These are phyloP conservation scores for Gavialis gangeticus DNA, from an alignment of 2,113 vertebrate genomes.

Conservation along the genomic window DNA sequence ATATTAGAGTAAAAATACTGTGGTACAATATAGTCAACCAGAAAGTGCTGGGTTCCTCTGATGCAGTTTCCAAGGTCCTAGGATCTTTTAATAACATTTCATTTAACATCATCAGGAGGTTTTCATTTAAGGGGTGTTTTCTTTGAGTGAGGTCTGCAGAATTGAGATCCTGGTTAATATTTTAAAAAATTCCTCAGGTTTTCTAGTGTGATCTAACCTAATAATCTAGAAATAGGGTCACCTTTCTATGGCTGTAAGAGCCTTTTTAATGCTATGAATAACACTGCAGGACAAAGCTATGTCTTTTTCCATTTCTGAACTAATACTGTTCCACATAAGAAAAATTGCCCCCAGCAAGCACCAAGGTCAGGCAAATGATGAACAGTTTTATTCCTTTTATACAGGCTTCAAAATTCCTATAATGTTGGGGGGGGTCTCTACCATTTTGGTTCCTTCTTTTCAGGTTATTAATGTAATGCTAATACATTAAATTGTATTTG, in stretches of 20 bases:
- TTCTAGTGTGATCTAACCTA: constrained; percentile 16
- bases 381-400: constrained; percentile 8
- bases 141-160: background rate
- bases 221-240: constrained; percentile 27
- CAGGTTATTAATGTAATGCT: constrained; percentile 44
- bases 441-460: constrained; percentile 38
- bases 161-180: constrained; percentile 19
- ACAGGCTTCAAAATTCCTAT: background rate
- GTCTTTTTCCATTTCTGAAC: constrained; percentile 24
- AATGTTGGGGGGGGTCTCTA: background rate
- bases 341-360: constrained; percentile 38
- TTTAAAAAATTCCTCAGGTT: constrained; percentile 16
- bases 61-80: background rate
- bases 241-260: constrained; percentile 34
- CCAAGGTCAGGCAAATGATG: background rate
- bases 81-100: constrained; percentile 22
- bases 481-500: background rate
- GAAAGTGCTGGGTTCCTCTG: constrained; percentile 22
- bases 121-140: constrained; percentile 14
- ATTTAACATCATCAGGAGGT: background rate
- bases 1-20: constrained; percentile 29
- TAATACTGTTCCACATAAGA: constrained; percentile 45
- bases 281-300: constrained; percentile 13
- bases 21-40: background rate
- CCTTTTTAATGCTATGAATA: constrained; percentile 11